phyloP scores from a whole-genome alignment of 2,797 vertebrate species.

The Lepilemur ruficaudatus region DNA sequence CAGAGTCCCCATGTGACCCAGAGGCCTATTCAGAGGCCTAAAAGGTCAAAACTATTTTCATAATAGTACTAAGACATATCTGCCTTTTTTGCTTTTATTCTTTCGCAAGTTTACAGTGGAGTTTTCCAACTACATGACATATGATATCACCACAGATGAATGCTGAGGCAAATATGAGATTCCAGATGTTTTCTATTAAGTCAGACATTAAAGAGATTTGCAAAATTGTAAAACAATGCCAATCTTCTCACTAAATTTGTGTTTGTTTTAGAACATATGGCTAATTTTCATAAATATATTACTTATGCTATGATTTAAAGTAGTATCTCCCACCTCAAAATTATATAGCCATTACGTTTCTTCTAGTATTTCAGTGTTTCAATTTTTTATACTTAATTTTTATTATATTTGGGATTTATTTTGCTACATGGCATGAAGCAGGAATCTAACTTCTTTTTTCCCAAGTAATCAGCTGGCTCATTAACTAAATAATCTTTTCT shows the following conservation, averaged over 20 bases:
- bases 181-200: slow-evolving; percentile 54
- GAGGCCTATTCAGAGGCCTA: not conserved
- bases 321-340: slow-evolving; percentile 11
- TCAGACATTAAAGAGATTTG: slow-evolving; percentile 49
- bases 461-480: not conserved
- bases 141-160: slow-evolving; percentile 56
- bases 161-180: slow-evolving; percentile 18
- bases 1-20: not conserved
- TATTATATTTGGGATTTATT: not conserved
- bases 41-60: slow-evolving; percentile 33
- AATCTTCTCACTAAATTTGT: slow-evolving; percentile 15
- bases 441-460: not conserved
- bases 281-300: slow-evolving; percentile 24
- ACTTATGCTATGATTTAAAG: slow-evolving; percentile 6
- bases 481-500: not conserved
- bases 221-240: slow-evolving; percentile 44
- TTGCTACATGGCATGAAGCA: not conserved
- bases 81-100: slow-evolving; percentile 28
- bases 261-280: slow-evolving; percentile 34
- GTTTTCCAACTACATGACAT: slow-evolving; percentile 45
- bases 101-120: not conserved
- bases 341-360: not conserved
- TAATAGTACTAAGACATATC: not conserved
- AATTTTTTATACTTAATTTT: slow-evolving; percentile 9
- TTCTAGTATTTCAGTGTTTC: slow-evolving; percentile 25